Evolutionary conservation across 2,888 invertebrate genomes (phyloP), one percentile per base, ranked within the genome.

Genomic region (Drosophila macrothrix): DNA sequence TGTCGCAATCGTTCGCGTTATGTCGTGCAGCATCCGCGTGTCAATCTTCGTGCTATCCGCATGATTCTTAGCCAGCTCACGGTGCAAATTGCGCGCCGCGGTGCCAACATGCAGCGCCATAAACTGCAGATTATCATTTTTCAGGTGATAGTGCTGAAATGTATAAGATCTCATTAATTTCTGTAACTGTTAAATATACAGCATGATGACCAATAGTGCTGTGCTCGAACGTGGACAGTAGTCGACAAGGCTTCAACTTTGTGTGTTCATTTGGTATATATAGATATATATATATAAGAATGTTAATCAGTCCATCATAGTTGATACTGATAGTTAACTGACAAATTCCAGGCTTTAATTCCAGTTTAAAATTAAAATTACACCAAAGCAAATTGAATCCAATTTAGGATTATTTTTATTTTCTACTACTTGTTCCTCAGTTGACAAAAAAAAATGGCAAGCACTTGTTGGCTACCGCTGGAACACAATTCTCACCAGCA

Each of bases 101-200:
- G 97, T 97, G 1, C 97, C 96, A 76, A 98, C 94, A 83, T 96
- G 96, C 89, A 98, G 94, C 0, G 98, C 97, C 90, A 98, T 94
- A 83, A 97, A 95, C 94, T 99, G 98, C 75, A 99, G 94, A 93
- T 98, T 99, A 94, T 99, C 99, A 83, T 97, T 96, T 77, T 97
- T 97, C 90, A 98, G 94, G 92, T 97, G 97, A 94, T 97, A 98
- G 92, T 98, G 97, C 97, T 98, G 94, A 2, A 80, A 63, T 28
- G 4, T 9, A 29, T 7, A n/a, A 25, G 10, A 2, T 28, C 12
- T 19, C 19, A 28, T 55, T 39, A 66, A 49, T 28, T 54, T n/a
- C 4, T 31, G 3, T 12, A 9, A 29, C 16, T 16, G 9, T 16
- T 16, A 25, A 46, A 9, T 16, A 9, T 16, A 25, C 46, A 16